Conservation (phyloP, 35 echinoderm and acorn worm genomes). For the Anneissia japonica region DNA sequence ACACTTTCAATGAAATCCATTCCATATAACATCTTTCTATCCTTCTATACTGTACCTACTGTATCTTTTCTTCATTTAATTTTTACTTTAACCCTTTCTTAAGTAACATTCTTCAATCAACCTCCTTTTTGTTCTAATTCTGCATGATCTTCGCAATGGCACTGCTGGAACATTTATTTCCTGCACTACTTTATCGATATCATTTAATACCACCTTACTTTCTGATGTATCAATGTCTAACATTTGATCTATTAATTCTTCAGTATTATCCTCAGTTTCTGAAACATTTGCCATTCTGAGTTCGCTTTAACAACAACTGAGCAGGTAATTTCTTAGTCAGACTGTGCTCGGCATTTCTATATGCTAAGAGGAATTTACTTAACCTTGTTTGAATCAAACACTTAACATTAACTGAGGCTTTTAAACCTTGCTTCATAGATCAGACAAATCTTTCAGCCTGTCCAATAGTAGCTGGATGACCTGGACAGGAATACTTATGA, state of each 20-base stretch:
- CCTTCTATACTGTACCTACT: neutral
- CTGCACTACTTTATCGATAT: neutral
- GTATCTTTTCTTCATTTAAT: neutral
- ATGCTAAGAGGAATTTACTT: constrained; percentile 14
- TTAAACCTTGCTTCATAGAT: constrained; percentile 32
- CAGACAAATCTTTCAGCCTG: constrained; percentile 37
- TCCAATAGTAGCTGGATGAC: constrained; percentile 38
- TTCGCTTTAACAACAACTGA: constrained; percentile 11
- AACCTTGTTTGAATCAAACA: neutral
- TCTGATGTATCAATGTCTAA: neutral
- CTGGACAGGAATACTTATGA: constrained; percentile 9
- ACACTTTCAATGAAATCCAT: neutral
- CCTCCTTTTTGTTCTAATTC: neutral
- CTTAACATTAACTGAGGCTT: neutral
- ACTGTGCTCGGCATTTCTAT: constrained; percentile 4
- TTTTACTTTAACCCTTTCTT: neutral
- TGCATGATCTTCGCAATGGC: neutral
- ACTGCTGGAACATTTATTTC: neutral
- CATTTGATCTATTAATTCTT: neutral
- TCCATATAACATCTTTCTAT: neutral
- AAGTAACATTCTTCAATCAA: neutral
- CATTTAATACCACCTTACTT: neutral
- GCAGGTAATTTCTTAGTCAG: constrained; percentile 12
- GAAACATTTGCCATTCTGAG: neutral
- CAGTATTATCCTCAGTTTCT: neutral